Percentiles rank a stretch among this genome's conserved stretches.
phyloP scores from a whole-genome alignment of 2,888 invertebrate genomes.

The Chymomyza fuscimana region DNA sequence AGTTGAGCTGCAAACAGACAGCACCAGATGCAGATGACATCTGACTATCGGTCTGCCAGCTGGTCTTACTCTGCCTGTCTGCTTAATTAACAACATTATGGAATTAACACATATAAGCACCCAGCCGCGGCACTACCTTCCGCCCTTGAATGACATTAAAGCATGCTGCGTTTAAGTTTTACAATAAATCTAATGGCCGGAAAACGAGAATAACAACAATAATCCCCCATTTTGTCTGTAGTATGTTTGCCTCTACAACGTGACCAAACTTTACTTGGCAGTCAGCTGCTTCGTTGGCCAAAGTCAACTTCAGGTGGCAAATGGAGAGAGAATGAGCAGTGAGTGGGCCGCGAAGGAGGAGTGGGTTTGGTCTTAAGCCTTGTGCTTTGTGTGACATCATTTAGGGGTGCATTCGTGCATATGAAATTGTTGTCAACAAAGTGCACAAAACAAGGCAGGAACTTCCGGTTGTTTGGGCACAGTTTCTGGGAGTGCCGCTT shows the following conservation, averaged over 20 bases:
- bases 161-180: conserved; percentile 43
- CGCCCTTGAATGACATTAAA: not conserved
- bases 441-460: conserved; percentile 25
- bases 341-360: not conserved
- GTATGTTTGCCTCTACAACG: conserved; percentile 30
- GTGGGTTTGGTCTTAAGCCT: conserved; percentile 35
- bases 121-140: not conserved
- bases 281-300: not conserved
- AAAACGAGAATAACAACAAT: conserved; percentile 42
- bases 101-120: conserved; percentile 43
- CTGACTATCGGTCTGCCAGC: not conserved
- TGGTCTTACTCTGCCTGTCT: conserved; percentile 28
- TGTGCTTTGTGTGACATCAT: conserved; percentile 26
- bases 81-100: conserved; percentile 63
- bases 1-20: conserved; percentile 26
- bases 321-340: not conserved
- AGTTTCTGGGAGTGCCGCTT: conserved; percentile 17
- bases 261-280: conserved; percentile 18
- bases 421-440: conserved; percentile 62
- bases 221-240: conserved; percentile 5
- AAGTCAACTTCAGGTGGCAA: not conserved
- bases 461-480: conserved; percentile 5
- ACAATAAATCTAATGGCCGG: conserved; percentile 43
- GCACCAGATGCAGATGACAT: not conserved
- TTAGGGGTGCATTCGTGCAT: conserved; percentile 65